Percentiles rank a stretch among this genome's conserved stretches.
Evolutionary conservation across 2,113 vertebrate genomes (phyloP).

Genomic region (Aphyosemion australe): DNA sequence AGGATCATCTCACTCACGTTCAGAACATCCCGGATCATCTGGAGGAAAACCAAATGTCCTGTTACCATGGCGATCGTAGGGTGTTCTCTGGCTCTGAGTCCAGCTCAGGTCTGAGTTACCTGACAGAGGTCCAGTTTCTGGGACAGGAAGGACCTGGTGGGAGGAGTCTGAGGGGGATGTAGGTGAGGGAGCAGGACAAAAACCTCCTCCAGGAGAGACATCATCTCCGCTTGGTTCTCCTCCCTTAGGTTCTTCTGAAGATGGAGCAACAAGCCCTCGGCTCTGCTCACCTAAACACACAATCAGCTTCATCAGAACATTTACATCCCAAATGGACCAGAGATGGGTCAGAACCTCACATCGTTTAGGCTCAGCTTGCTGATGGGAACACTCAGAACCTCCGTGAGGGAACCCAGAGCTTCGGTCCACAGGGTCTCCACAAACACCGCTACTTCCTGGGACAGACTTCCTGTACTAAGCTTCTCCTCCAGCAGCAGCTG

Average conservation of each 20-base stretch:
- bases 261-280: conserved; percentile 83
- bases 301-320: not conserved
- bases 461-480: conserved; percentile 69
- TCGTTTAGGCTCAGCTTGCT: conserved; percentile 83
- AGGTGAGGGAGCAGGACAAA: conserved; percentile 73
- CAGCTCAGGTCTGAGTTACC: conserved; percentile 64
- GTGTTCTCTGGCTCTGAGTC: no score
- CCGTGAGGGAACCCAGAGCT: conserved; percentile 79
- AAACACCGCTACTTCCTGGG: conserved; percentile 81
- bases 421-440: conserved; percentile 87
- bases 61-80: not conserved
- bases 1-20: conserved; percentile 81
- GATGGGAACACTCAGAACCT: conserved; percentile 71
- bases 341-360: conserved; percentile 59
- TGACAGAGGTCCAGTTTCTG: conserved; percentile 86
- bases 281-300: conserved; percentile 81
- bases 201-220: conserved; percentile 73
- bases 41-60: not conserved
- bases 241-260: conserved; percentile 71
- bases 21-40: conserved; percentile 86
- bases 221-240: not conserved
- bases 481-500: conserved; percentile 85
- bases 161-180: not conserved
- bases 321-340: not conserved
- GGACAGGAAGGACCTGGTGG: conserved; percentile 67